Evolutionary conservation across 2,113 vertebrate species (phyloP).

Genomic region (Sclerurus mexicanus): DNA sequence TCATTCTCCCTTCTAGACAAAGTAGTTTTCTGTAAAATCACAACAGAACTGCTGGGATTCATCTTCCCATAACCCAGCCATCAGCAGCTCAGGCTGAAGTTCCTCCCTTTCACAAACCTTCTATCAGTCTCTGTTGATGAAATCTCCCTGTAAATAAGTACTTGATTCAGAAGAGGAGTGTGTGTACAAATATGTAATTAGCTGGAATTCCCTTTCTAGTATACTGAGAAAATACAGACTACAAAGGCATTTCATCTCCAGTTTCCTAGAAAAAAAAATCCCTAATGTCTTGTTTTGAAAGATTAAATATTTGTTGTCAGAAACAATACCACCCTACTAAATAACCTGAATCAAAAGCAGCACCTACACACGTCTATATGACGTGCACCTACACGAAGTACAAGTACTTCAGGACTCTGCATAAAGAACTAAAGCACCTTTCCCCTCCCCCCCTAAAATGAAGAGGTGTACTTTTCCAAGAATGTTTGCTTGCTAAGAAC

Average conservation of each 20-base stretch:
- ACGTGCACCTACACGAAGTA: neutral
- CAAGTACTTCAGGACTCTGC: neutral
- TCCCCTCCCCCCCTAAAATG: neutral
- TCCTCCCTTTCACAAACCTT: neutral
- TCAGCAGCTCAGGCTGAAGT: neutral
- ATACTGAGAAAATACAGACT: neutral
- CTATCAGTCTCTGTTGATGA: neutral
- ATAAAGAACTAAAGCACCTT: neutral
- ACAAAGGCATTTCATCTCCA: neutral
- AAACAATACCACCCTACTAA: constrained; percentile 34
- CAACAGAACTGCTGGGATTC: neutral
- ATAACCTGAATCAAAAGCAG: constrained; percentile 33
- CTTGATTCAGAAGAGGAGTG: neutral
- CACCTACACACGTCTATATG: neutral
- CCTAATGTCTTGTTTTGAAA: constrained; percentile 31
- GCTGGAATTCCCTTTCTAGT: neutral
- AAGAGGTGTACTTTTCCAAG: neutral
- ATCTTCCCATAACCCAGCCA: neutral
- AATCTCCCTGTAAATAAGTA: neutral
- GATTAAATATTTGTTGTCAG: constrained; percentile 29
- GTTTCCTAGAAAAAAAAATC: neutral
- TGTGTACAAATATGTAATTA: neutral
- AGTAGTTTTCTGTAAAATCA: neutral
- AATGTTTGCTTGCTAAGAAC: neutral
- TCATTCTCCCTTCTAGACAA: neutral